Evolutionary conservation across 2,797 vertebrate species (phyloP), one percentile per base, ranked within the genome.

Genomic region (Simalia tracyae): DNA sequence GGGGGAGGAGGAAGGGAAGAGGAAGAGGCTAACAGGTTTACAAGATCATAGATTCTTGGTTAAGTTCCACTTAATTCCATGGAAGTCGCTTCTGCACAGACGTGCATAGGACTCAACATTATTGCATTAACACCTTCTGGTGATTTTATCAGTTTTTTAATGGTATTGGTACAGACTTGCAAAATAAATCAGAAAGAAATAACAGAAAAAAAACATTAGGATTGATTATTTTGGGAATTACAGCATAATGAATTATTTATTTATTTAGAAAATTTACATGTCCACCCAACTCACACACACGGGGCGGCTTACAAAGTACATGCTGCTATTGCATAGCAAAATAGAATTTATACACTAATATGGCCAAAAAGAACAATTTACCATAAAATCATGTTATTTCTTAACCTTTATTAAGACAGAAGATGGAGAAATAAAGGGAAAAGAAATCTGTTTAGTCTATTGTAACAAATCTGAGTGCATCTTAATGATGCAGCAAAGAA

Each of bases 191-290:
- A 60, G n/a, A 66, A 59, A 87, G 4, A 72, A 87, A 87, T 86
- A 42, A 59, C 64, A 60, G 59, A 64, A 91, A 84, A 91, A 84
- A 88, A 89, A 9, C 24, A 92, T 84, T 64, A 88, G 56, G 11
- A 76, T 64, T n/a, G 60, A 57, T 24, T 11, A 60, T 88, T 84
- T 88, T 7, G 42, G 31, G 5, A 89, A 24, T 59, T 56, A 87
- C 66, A 61, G 2, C 5, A 10, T 81, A 26, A 88, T 85, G 76
- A 57, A 92, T 24, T 42, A 42, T 42, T 42, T 42, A 42, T 42
- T 42, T 42, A 42, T 42, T 42, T 42, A 42, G 42, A 42, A 42
- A 3, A 42, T 42, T 42, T 42, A 3, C 42, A 42, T 42, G 42
- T 42, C 42, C 42, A 42, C 42, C 42, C 42, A 42, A 42, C 42